Base-by-base conservation (phyloP, 2,113 vertebrate species). In the Bos javanicus region DNA sequence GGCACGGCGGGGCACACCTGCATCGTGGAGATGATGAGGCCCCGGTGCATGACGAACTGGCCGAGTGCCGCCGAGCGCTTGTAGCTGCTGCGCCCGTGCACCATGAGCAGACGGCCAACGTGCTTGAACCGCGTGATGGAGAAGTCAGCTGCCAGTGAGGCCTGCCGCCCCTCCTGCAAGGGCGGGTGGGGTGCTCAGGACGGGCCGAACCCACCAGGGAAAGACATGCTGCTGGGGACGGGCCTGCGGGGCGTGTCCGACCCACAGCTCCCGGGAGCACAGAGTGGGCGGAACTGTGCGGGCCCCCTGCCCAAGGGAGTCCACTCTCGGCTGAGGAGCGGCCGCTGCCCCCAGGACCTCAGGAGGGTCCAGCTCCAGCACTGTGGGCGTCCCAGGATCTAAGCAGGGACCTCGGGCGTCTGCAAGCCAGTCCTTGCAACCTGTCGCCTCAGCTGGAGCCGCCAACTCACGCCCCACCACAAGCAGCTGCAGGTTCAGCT, bases 1-100 rank as follows among this genome's bases (percentile, higher is more conserved):
- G 64, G 64, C 4, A 5, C 15, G 30, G 62, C 33, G 0, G 33
- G 33, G 6, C 80, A 3, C 6, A 82, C 95, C 99, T 99, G 99
- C 99, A 99, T 99, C 98, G 99, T 99, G 98, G 99, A 99, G 99
- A 99, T 99, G 99, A 99, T 99, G 99, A 99, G 99, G 98, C 99
- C 99, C 67, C 99, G 98, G 98, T 99, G 99, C 99, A 99, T 99
- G 98, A 99, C 99, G 15, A 99, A 99, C 97, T 99, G 99, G 81
- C 99, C 99, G 25, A 99, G 99, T 0, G 99, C 99, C 0, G 99
- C 99, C 0, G 99, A 99, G 97, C 99, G 99, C 98, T 99, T 99
- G 99, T 99, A 99, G 98, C 99, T 99, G 99, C 99, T 99, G 87
- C 99, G 99, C 48, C 99, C 99, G 0, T 99, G 99, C 64, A 99